Evolutionary conservation across 2,113 vertebrate genomes (phyloP), one percentile per base, ranked within the genome.

Genomic region (Poeciliopsis occidentalis): DNA sequence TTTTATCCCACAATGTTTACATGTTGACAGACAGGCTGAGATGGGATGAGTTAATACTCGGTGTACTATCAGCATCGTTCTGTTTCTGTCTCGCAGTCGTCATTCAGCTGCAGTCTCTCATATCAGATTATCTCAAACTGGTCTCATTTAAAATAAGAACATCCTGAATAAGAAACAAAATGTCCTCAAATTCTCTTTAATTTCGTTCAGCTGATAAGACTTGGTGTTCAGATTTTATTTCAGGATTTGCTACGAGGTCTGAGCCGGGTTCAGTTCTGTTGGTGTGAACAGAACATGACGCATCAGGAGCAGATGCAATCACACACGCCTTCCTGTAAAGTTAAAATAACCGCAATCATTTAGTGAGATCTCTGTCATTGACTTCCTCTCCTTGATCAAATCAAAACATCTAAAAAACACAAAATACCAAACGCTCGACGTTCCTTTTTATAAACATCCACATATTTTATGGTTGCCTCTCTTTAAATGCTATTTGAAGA

Each of bases 41-140:
- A 64, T 13, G 26, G 67, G 41, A 71, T 60, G 66, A 63, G 69
- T 76, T 89, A 83, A 85, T 64, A 85, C 89, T 15, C 8, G 60
- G 70, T 87, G 81, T 92, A 83, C 86, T 81, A 26, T 88, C 87
- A 92, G 88, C 89, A 88, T 67, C 22, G 63, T 41, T 44, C 39
- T 75, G 44, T 67, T 73, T 76, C 29, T 41, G 73, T 17, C 27
- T n/a, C 37, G 61, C 67, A 8, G 15, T 64, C 77, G 69, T 70
- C 76, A 76, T 73, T 71, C 71, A 75, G 30, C 51, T 69, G n/a
- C 81, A 75, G 88, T 90, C 88, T 72, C 19, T 26, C 31, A 1
- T 75, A 83, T 39, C 31, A 34, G 79, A 73, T 67, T 72, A 62
- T 74, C 10, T 60, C 19, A 64, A 74, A 69, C 80, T 13, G 54